Evolutionary conservation across 2,888 invertebrate species (phyloP).

Genomic region (Watsonalla binaria): DNA sequence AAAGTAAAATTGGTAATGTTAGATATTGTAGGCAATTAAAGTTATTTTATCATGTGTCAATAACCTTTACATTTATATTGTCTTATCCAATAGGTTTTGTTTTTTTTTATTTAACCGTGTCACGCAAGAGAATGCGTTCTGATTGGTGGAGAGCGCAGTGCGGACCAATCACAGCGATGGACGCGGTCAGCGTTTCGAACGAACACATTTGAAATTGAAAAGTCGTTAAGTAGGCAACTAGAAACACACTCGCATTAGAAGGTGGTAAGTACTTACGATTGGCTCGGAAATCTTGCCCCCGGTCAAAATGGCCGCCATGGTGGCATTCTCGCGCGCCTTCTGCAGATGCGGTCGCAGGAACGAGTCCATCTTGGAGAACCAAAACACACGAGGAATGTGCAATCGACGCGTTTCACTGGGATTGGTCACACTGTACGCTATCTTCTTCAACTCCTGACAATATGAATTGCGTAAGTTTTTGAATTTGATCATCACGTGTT

Average conservation of each 20-base stretch:
- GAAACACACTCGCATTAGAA: background rate
- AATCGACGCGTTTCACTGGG: conserved; percentile 12
- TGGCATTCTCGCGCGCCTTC: conserved; percentile 6
- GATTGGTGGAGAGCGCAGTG: too few species aligned
- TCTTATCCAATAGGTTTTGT: too few species aligned
- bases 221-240: background rate
- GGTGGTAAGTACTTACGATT: background rate
- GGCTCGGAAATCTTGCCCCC: background rate
- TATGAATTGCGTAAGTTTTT: conserved; percentile 55
- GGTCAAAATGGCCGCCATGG: background rate
- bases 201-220: too few species aligned
- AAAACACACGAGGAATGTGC: conserved; percentile 41
- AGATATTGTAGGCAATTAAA: too few species aligned
- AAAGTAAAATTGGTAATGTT: background rate
- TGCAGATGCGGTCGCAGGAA: conserved; percentile 43
- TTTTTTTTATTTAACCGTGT: too few species aligned
- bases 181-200: too few species aligned
- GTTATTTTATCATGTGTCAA: too few species aligned
- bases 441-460: conserved; percentile 53
- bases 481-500: conserved; percentile 50
- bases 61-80: too few species aligned
- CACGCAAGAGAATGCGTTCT: too few species aligned
- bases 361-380: conserved; percentile 44
- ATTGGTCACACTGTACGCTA: conserved; percentile 20
- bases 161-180: too few species aligned